Conservation (phyloP, 2,888 invertebrate species). For the Eilema sororculum region DNA sequence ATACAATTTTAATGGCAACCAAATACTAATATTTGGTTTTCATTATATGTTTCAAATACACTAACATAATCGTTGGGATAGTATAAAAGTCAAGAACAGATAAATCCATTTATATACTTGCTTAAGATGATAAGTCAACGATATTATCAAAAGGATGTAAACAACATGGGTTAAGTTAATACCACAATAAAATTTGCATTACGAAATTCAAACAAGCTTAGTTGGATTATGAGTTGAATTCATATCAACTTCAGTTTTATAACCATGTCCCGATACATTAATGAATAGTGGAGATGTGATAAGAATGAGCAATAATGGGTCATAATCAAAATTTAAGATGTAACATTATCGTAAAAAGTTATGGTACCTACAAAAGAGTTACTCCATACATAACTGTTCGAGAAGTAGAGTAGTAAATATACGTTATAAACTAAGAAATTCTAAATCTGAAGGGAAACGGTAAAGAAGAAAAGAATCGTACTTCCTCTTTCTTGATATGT, state of each 20-base stretch:
- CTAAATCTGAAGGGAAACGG: not conserved
- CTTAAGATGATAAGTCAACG: not conserved
- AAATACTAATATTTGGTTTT: not conserved
- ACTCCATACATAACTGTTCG: not conserved
- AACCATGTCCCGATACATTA: not conserved
- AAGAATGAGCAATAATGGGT: not conserved
- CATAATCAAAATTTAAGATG: constrained; percentile 3
- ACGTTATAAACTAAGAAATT: not conserved
- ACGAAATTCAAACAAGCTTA: not conserved
- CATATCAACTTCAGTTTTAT: not conserved
- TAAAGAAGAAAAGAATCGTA: not conserved
- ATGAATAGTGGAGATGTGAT: not conserved
- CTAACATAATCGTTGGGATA: not conserved
- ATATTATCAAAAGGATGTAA: not conserved
- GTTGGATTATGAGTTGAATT: not conserved
- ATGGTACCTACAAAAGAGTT: not conserved
- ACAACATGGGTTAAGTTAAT: not conserved
- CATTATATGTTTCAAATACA: too few species aligned
- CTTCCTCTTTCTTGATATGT: not conserved
- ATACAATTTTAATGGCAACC: not conserved
- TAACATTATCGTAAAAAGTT: not conserved
- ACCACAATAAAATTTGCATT: not conserved
- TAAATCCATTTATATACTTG: not conserved
- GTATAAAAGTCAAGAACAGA: not conserved
- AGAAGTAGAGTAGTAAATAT: not conserved